Conservation (phyloP, 2,797 vertebrate species). For the Acrossocheilus wenchowensis region DNA sequence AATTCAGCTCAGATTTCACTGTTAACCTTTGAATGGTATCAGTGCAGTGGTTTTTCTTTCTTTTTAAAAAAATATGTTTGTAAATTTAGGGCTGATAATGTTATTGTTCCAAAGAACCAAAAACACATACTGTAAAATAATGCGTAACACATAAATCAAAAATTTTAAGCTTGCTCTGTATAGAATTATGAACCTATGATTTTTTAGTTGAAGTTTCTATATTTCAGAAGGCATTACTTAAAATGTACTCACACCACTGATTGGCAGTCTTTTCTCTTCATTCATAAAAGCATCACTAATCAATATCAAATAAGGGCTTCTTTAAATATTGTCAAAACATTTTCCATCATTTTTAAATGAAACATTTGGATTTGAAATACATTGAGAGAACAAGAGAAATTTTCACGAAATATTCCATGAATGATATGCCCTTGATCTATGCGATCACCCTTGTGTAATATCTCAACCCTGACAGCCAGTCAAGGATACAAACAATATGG, state of each 20-base stretch:
- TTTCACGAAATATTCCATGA: not conserved
- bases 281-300: not conserved
- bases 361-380: not conserved
- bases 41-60: not conserved
- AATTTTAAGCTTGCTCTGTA: too few species aligned
- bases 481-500: conserved; percentile 81
- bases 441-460: conserved; percentile 78
- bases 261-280: not conserved
- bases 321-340: not conserved
- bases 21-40: not conserved
- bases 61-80: too few species aligned
- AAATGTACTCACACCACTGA: not conserved
- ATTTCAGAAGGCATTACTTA: not conserved
- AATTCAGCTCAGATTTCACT: not conserved
- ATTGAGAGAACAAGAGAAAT: not conserved
- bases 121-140: not conserved
- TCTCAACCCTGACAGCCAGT: conserved; percentile 79
- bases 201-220: not conserved
- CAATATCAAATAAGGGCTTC: not conserved
- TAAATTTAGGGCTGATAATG: not conserved
- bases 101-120: not conserved
- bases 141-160: not conserved
- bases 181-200: not conserved
- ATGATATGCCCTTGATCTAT: conserved; percentile 61
- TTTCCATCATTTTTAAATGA: not conserved